These are phyloP conservation scores for Hycleus phaleratus DNA, from an alignment of 1,140 invertebrate species.

Conservation along the genomic window DNA sequence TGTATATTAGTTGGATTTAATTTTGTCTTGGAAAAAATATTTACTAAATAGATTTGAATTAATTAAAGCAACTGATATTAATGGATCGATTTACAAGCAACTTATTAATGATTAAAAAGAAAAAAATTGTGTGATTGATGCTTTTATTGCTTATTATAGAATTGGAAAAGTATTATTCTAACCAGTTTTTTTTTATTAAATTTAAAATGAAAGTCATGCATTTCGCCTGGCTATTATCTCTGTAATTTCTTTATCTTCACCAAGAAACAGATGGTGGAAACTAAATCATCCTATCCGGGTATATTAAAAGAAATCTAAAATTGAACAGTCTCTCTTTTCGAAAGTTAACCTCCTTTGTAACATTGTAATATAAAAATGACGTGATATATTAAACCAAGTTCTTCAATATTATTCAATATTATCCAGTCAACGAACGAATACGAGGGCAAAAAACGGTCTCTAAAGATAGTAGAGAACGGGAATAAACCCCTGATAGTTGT, in stretches of 20 bases:
- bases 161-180: background rate
- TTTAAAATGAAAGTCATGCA: conserved; percentile 26
- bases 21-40: no score
- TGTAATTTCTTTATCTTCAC: conserved; percentile 28
- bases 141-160: no score
- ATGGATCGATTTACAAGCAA: no score
- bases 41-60: no score
- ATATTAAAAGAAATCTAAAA: conserved; percentile 29
- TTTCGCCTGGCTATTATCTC: conserved; percentile 21
- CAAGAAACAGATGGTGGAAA: conserved; percentile 23
- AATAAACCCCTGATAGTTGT: no score
- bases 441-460: background rate
- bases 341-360: no score
- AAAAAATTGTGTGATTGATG: no score
- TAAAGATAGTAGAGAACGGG: no score
- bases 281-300: conserved; percentile 27
- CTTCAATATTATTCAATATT: no score
- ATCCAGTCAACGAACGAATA: background rate
- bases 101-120: no score
- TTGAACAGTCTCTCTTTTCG: conserved; percentile 17
- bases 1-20: no score
- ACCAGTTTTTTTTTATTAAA: conserved; percentile 20
- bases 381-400: conserved; percentile 11
- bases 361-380: conserved; percentile 7
- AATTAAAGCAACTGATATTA: no score